These are phyloP conservation scores for Nesidiocoris tenuis DNA, from an alignment of 2,888 invertebrate species.

Conservation along the genomic window DNA sequence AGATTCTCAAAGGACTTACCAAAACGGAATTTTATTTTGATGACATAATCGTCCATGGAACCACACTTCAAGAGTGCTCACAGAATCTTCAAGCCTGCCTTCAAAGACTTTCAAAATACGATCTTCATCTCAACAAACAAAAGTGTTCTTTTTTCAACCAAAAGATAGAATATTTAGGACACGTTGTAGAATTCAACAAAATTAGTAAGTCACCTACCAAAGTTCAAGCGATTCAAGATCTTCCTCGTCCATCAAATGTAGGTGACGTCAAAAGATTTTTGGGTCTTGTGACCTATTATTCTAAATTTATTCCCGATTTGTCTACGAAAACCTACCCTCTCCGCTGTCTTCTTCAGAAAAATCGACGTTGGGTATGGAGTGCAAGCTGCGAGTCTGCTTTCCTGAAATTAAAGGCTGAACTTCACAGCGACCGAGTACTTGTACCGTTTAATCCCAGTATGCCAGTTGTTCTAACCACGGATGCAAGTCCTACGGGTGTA, in stretches of 20 bases:
- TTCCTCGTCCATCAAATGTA: conserved; percentile 3
- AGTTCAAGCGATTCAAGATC: conserved; percentile 4
- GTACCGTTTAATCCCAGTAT: conserved; percentile 7
- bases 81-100: neutral
- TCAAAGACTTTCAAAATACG: conserved; percentile 3
- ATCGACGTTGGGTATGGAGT: neutral
- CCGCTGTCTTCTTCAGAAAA: neutral
- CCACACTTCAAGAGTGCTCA: conserved; percentile 5
- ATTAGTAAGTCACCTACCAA: conserved; percentile 6
- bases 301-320: conserved; percentile 2
- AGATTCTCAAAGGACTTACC: neutral
- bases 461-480: conserved; percentile 4
- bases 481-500: conserved; percentile 6
- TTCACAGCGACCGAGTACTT: neutral
- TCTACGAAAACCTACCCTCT: neutral
- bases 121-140: neutral
- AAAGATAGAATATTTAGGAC: conserved; percentile 11
- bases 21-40: conserved; percentile 14
- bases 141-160: conserved; percentile 14
- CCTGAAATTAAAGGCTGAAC: conserved; percentile 5
- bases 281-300: conserved; percentile 9
- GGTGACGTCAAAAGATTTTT: neutral
- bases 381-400: conserved; percentile 9
- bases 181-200: neutral
- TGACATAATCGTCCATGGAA: conserved; percentile 6